Conservation (phyloP, 2,113 vertebrate genomes). For the Lepus timidus region DNA sequence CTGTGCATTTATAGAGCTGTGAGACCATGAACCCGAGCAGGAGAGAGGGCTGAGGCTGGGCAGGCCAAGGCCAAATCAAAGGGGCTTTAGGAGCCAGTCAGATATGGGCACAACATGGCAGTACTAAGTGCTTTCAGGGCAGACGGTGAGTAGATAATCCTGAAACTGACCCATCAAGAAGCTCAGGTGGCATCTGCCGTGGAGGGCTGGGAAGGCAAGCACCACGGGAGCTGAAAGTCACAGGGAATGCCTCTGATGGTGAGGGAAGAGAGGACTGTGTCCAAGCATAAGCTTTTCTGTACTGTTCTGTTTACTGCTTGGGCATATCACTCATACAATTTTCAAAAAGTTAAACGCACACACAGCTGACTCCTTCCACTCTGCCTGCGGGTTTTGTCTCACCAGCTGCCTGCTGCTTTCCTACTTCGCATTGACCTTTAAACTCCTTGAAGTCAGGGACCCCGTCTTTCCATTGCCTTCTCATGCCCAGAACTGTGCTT, state of each 20-base stretch:
- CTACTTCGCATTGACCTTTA: too few relatives aligned
- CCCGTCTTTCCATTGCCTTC: background rate
- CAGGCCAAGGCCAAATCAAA: background rate
- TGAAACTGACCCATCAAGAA: background rate
- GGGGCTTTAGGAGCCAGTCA: background rate
- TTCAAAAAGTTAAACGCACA: background rate
- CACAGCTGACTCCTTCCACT: background rate
- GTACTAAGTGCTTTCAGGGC: background rate
- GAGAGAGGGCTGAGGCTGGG: background rate
- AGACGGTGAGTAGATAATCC: background rate
- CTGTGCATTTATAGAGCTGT: background rate
- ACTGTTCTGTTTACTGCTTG: background rate
- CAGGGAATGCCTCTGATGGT: background rate
- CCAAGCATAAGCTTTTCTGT: background rate
- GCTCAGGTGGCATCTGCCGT: background rate
- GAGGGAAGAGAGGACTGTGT: background rate
- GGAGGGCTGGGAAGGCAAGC: background rate
- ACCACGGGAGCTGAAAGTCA: background rate
- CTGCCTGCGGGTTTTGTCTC: background rate
- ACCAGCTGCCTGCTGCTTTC: background rate
- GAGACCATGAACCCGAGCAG: background rate
- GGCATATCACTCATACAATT: background rate
- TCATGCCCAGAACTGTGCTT: too few relatives aligned
- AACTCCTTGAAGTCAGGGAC: background rate
- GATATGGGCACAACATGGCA: background rate